Conservation (phyloP, 1,140 invertebrate genomes). For the Cyclina sinensis region DNA sequence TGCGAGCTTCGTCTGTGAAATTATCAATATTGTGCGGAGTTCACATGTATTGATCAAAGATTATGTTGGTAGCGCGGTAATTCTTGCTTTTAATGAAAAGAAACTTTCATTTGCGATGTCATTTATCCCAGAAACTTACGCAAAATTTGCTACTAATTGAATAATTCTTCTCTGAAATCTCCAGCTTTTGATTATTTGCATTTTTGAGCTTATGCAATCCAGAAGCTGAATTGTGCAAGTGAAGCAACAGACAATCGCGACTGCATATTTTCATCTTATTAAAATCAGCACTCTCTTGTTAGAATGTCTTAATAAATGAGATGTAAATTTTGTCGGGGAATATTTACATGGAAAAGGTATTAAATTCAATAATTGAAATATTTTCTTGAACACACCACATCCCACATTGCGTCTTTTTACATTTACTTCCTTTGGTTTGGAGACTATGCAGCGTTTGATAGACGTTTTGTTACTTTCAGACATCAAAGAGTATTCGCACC, state of each 20-base stretch:
- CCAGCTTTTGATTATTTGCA: neutral
- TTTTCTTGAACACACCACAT: conserved; percentile 3
- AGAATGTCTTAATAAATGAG: neutral
- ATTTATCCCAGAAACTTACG: conserved; percentile 1
- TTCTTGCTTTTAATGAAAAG: neutral
- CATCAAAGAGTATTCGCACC: conserved; percentile 57
- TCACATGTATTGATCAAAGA: conserved; percentile 26
- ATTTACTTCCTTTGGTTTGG: conserved; percentile 23
- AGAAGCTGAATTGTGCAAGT: too few relatives aligned
- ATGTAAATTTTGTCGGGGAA: neutral
- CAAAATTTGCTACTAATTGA: neutral
- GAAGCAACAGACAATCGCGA: too few relatives aligned
- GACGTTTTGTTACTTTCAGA: conserved; percentile 58
- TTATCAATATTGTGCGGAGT: conserved; percentile 12
- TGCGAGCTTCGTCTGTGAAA: neutral
- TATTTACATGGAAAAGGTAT: neutral
- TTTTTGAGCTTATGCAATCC: neutral
- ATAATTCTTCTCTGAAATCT: neutral
- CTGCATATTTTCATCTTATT: neutral
- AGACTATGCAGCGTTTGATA: conserved; percentile 46
- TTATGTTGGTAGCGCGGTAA: conserved; percentile 7
- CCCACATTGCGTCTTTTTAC: conserved; percentile 17
- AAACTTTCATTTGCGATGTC: neutral
- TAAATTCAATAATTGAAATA: conserved; percentile 18
- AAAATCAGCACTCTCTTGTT: neutral